phyloP scores from a whole-genome alignment of 2,888 invertebrate species.

The Meandrusa payeni region DNA sequence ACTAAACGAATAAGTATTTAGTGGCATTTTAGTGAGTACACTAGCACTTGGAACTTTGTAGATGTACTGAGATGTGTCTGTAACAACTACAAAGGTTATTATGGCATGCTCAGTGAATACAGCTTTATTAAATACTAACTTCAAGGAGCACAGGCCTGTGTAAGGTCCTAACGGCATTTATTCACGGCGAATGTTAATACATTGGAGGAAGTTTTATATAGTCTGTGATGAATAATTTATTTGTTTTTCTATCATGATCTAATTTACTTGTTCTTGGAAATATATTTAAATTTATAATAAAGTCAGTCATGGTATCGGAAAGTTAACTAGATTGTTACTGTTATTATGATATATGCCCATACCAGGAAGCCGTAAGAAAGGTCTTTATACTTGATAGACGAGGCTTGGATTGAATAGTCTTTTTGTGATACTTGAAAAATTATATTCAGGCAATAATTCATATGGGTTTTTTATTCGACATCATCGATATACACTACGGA shows the following conservation, averaged over 20 bases:
- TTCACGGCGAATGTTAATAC: constrained; percentile 19
- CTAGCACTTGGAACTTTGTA: constrained; percentile 12
- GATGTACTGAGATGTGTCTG: constrained; percentile 22
- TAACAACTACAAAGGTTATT: constrained; percentile 22
- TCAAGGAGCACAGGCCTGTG: constrained; percentile 25
- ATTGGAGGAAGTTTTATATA: constrained; percentile 20
- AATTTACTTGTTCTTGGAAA: constrained; percentile 3
- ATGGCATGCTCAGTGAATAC: constrained; percentile 16
- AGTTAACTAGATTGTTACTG: no score
- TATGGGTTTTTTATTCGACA: no score
- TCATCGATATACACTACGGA: no score
- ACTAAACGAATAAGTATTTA: constrained; percentile 3
- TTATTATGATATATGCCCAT: no score
- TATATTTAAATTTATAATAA: not conserved
- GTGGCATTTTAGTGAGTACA: constrained; percentile 8
- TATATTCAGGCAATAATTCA: no score
- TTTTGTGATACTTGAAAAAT: not conserved
- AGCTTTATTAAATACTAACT: constrained; percentile 24
- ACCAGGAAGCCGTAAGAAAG: no score
- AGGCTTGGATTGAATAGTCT: no score
- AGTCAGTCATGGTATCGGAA: not conserved
- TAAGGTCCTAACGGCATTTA: constrained; percentile 15
- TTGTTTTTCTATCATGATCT: constrained; percentile 10
- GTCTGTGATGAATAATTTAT: constrained; percentile 17
- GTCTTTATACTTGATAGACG: no score